Evolutionary conservation across 2,888 invertebrate species (phyloP).

Genomic region (Cotesia congregata): DNA sequence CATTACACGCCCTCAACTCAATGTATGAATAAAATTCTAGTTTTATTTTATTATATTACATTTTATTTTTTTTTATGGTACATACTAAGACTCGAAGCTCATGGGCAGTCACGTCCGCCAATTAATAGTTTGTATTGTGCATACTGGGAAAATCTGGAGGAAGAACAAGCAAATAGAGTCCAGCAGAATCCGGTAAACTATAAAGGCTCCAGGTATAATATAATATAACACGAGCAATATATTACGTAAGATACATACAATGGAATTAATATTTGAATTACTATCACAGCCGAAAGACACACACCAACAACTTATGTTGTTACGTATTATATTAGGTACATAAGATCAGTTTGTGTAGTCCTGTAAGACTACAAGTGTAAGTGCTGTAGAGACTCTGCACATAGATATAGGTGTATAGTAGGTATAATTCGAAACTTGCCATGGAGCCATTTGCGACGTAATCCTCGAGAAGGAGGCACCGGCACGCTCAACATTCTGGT

Average conservation of each 20-base stretch:
- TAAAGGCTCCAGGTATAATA: background rate
- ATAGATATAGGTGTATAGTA: background rate
- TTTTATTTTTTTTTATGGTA: background rate
- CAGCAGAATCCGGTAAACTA: background rate
- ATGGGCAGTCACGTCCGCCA: background rate
- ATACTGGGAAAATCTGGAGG: background rate
- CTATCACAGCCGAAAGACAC: background rate
- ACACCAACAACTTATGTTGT: background rate
- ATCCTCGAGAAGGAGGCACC: slow-evolving; percentile 54
- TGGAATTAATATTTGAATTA: background rate
- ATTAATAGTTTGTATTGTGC: background rate
- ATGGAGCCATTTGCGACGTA: slow-evolving; percentile 50
- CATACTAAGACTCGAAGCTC: background rate
- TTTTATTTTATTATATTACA: background rate
- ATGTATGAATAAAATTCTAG: background rate
- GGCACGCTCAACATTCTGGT: slow-evolving; percentile 59
- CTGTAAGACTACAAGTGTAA: background rate
- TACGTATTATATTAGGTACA: background rate
- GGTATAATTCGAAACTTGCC: slow-evolving; percentile 40
- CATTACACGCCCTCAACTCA: background rate
- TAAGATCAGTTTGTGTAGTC: background rate
- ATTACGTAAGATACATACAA: too few species aligned
- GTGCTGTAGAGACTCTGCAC: background rate
- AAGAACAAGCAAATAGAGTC: background rate
- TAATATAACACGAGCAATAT: too few species aligned